These are phyloP conservation scores for Zoanthus solanderi DNA, from an alignment of 92 coral and sea anemone genomes.

Conservation along the genomic window DNA sequence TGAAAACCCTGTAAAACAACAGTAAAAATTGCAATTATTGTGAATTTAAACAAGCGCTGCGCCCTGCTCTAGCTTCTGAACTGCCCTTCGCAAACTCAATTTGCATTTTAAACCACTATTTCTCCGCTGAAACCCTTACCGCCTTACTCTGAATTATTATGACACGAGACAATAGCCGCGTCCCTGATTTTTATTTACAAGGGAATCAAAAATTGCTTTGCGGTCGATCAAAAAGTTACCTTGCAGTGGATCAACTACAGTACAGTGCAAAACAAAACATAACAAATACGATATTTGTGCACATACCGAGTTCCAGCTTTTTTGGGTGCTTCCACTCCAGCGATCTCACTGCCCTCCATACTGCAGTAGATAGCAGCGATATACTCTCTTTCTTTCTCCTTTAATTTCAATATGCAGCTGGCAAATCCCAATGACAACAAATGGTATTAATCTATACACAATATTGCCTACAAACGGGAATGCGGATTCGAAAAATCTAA, in stretches of 20 bases:
- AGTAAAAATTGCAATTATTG: constrained; percentile 20
- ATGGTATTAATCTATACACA: background rate
- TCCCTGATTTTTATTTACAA: background rate
- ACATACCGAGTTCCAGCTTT: constrained; percentile 90
- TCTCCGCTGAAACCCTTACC: background rate
- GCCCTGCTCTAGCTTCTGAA: background rate
- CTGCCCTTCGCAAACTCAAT: background rate
- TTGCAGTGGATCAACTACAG: background rate
- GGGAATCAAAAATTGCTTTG: background rate
- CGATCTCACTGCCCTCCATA: constrained; percentile 34
- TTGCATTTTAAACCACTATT: background rate
- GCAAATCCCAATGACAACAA: constrained; percentile 31
- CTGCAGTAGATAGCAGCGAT: background rate
- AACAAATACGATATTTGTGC: background rate
- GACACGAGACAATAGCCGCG: background rate
- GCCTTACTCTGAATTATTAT: background rate
- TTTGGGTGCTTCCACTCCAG: constrained; percentile 72
- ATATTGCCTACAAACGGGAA: background rate
- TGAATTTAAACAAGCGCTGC: background rate
- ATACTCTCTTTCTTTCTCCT: background rate
- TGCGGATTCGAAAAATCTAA: background rate
- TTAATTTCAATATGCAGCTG: constrained; percentile 2
- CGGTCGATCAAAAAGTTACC: constrained; percentile 40
- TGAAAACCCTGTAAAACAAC: constrained; percentile 87
- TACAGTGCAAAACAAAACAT: constrained; percentile 10